Base-by-base conservation (phyloP, 2,797 vertebrate genomes). In the Gouania willdenowi region DNA sequence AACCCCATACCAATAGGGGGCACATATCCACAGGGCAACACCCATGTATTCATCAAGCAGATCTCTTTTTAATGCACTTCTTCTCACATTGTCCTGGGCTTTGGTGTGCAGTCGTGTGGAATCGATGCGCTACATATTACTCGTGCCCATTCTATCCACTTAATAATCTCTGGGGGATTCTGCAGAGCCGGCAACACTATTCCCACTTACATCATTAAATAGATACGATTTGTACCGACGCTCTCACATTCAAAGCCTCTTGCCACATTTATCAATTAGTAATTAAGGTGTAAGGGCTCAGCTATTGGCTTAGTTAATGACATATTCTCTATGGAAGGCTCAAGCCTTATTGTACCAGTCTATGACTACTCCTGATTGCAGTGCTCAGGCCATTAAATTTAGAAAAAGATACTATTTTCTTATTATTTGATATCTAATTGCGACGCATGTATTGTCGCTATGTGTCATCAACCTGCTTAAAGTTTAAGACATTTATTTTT, bases 91-190 rank as follows among this genome's bases (percentile, higher is more conserved):
- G 54, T 74, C 61, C 57, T n/a, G 9, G 26, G 60, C 53, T 72
- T 65, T 80, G 75, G 66, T 80, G 77, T 81, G 71, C 71, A 69
- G 76, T 67, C 77, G 63, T 57, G 74, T 73, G 75, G 80, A 85
- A 79, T 73, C 65, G 53, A 44, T 79, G 76, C 60, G 33, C 69
- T 61, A 62, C 73, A 71, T 77, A 77, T 77, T 66, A 71, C 73
- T 7, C 28, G 66, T 62, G 68, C 42, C 79, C 74, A 83, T 81
- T 74, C 66, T 68, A 39, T 66, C 39, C 44, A 40, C 50, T 71
- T 71, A 65, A 59, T 66, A 59, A 59, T 50, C 76, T 52, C 41
- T 1, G 0, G 69, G 77, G 80, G 75, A 68, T 71, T 74, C 62
- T 45, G 38, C n/a, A 4, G 30, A 46, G 44, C 37, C 37, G 12